phyloP scores from a whole-genome alignment of 2,888 invertebrate species.

The Trachelus stipa region DNA sequence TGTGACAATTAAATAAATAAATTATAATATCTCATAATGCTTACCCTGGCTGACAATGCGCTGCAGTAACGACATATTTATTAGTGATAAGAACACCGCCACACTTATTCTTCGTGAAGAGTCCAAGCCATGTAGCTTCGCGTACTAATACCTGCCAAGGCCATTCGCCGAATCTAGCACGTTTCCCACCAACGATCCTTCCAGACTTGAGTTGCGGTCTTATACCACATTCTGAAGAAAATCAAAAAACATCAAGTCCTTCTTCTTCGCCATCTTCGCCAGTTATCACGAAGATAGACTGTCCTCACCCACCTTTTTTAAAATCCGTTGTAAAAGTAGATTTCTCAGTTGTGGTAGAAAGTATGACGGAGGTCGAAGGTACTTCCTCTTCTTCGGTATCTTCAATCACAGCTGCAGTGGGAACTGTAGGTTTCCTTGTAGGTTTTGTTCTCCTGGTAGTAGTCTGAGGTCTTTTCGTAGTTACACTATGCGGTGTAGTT shows the following conservation, averaged over 20 bases:
- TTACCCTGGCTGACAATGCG: slow-evolving; percentile 95
- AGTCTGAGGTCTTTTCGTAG: slow-evolving; percentile 45
- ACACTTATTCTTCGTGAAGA: slow-evolving; percentile 95
- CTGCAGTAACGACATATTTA: slow-evolving; percentile 90
- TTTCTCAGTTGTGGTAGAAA: slow-evolving; percentile 56
- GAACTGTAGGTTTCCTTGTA: slow-evolving; percentile 65
- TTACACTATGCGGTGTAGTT: slow-evolving; percentile 41
- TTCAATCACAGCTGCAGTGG: slow-evolving; percentile 28
- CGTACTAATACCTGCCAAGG: slow-evolving; percentile 94
- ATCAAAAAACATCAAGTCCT: slow-evolving; percentile 14
- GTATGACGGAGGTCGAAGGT: slow-evolving; percentile 26
- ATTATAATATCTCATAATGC: slow-evolving; percentile 37
- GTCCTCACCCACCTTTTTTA: slow-evolving; percentile 6
- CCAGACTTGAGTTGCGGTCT: slow-evolving; percentile 83
- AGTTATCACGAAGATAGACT: not conserved
- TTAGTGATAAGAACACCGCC: slow-evolving; percentile 93
- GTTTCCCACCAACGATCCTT: slow-evolving; percentile 91
- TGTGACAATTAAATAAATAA: slow-evolving; percentile 2
- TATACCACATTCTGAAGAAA: slow-evolving; percentile 83
- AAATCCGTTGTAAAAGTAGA: slow-evolving; percentile 61
- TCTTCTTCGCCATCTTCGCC: slow-evolving; percentile 42
- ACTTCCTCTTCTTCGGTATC: slow-evolving; percentile 2
- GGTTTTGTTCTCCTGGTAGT: slow-evolving; percentile 58
- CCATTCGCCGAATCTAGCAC: slow-evolving; percentile 87
- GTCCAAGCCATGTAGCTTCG: slow-evolving; percentile 92